Base-by-base conservation (phyloP, 2,888 invertebrate species). In the Dorcus parallelipipedus region DNA sequence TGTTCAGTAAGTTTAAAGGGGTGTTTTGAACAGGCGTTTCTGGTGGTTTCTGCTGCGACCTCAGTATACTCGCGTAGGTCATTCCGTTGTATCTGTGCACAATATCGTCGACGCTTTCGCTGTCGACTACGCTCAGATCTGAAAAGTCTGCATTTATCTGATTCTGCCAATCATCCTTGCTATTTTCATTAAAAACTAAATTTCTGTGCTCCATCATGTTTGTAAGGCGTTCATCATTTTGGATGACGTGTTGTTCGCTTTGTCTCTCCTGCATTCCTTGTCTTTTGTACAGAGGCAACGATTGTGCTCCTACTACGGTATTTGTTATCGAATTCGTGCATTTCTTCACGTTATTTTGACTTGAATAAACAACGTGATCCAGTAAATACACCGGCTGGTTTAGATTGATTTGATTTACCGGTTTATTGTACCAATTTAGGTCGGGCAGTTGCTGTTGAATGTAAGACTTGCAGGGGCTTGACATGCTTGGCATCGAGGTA, bases 221-320 rank as follows among this genome's bases (percentile, higher is more conserved):
- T 5, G 38, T 14, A 9, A 7, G 14, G 14, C 49, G 33, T 9
- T 41, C 23, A 45, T 5, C 23, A 6, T 33, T 33, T 6, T 33
- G 26, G 26, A 33, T 7, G 26, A 33, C 26, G 26, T 56, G 56
- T 52, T 43, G 38, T 38, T 52, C 40, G 5, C 45, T 10, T 14
- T 14, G 14, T 33, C 38, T 10, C 3, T 33, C 39, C 23, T 49
- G 62, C 10, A 58, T 56, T 9, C 65, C 78, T 64, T 82, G 81
- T 1, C 82, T 75, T 17, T 80, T 75, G 65, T 83, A 82, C 40
- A 83, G 72, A 2, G 83, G 83, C 54, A 81, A 78, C 3, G 81
- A 81, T 62, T 76, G 66, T 33, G 61, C 54, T 38, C 66, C 55
- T 52, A 20, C 56, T 14, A 43, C 52, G 33, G 43, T 51, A 47